Base-by-base conservation (phyloP, 2,113 vertebrate species). In the Hypocryptadius cinnamomeus region DNA sequence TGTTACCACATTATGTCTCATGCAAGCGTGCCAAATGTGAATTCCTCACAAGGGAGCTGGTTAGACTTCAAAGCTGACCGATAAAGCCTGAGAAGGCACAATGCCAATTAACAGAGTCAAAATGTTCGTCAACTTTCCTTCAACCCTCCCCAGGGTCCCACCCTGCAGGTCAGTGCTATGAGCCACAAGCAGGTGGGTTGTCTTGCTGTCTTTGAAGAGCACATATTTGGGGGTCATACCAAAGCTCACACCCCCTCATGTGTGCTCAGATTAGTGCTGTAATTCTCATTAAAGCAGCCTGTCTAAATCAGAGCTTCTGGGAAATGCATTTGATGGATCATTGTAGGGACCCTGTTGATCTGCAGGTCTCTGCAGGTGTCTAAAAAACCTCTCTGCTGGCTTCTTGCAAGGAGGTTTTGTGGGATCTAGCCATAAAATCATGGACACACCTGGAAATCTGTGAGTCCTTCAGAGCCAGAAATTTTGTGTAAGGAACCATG, bases 1-100 rank as follows among this genome's bases (percentile, higher is more conserved):
- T 96, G 90, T 78, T 87, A 44, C 79, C 57, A 53, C 91, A 91
- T 93, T 96, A 90, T 95, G 93, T 85, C 94, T 95, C 94, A 35
- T 13, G 93, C 77, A 47, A 51, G 76, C 14, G 1, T 96, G 95
- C 93, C 92, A 96, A 93, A 66, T 73, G 64, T 8, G 60, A 93
- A 85, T 87, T 92, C 82, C 81, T 87, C 91, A 56, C 40, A 5
- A 81, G 64, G 89, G 74, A 92, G 82, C 79, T 87, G 87, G 74
- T 70, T 79, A 87, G 81, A 69, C 92, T 92, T 93, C 83, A 92
- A 80, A 94, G 95, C 90, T 95, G 96, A 96, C 95, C 92, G 1
- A 71, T 71, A 68, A 71, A 92, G 76, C 56, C 88, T 51, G 56
- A 39, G 35, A 18, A 17, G 30, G 92, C 25, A 24, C 22, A 66